Percentiles rank a stretch among this genome's conserved stretches.
These are phyloP conservation scores for Eubasilissa splendida DNA, from an alignment of 2,888 invertebrate species.

Conservation along the genomic window DNA sequence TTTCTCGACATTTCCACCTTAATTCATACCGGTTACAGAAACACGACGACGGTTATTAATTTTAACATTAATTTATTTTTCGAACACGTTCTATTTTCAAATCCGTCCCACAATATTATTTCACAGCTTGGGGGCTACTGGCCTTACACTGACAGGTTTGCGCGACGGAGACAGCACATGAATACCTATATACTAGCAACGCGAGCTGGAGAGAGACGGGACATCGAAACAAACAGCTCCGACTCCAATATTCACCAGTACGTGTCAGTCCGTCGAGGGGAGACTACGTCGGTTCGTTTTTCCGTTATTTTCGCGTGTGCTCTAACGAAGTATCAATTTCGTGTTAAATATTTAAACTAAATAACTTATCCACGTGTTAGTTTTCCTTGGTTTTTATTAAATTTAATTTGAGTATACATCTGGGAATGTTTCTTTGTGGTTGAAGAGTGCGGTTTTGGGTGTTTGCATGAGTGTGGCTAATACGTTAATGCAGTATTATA, in stretches of 20 bases:
- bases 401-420: not conserved
- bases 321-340: conserved; percentile 36
- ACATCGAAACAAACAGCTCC: conserved; percentile 12
- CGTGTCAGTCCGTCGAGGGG: conserved; percentile 10
- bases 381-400: conserved; percentile 12
- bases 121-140: conserved; percentile 50
- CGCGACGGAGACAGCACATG: conserved; percentile 10
- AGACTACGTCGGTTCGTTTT: conserved; percentile 31
- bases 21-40: conserved; percentile 25
- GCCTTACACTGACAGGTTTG: conserved; percentile 43
- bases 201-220: conserved; percentile 16
- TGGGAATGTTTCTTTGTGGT: conserved; percentile 22
- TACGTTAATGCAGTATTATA: no score
- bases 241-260: conserved; percentile 12
- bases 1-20: conserved; percentile 7
- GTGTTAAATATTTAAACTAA: conserved; percentile 27
- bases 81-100: conserved; percentile 43
- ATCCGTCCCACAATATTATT: conserved; percentile 47
- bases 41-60: conserved; percentile 14
- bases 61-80: conserved; percentile 38
- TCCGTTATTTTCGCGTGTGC: conserved; percentile 1
- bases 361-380: conserved; percentile 27
- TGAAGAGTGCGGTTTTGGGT: not conserved
- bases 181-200: not conserved
- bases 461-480: conserved; percentile 1